Evolutionary conservation across 1,140 invertebrate genomes (phyloP), one percentile per base, ranked within the genome.

Genomic region (Procambarus virginalis): DNA sequence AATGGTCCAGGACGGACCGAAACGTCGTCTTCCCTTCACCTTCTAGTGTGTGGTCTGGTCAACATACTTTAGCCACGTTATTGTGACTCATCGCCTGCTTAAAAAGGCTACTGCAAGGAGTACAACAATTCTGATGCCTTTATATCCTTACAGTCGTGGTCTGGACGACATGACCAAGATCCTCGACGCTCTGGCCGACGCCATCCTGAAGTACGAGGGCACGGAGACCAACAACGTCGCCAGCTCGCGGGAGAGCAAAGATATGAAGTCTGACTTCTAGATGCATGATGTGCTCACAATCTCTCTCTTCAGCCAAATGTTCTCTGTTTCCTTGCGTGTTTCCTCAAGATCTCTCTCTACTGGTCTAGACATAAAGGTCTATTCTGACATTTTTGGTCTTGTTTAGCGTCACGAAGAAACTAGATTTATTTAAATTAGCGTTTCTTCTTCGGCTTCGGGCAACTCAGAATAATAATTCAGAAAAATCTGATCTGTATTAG

Each of bases 131-230:
- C 60, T 20, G 22, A 10, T 22, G 45, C 60, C 64, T 20, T 49
- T 49, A 20, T 79, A 14, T 55, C 55, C 49, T 45, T 22, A 12
- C 81, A 89, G 87, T 20, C 87, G 87, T n/a, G 81, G 68, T 49
- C 81, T 89, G 51, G 87, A 89, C 46, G 77, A 81, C 81, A 77
- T 84, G 81, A 89, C 87, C 2, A 81, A 84, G 81, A 84, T 89
- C 58, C 75, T 89, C 58, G 87, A 89, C 81, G 48, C 80, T 45
- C 8, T 89, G 2, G 87, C 87, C 58, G 87, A 89, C 70, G 87
- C 87, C 34, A 48, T 89, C 55, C 55, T 89, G 17, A 89, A 84
- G 81, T 89, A 89, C 58, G 87, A 89, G 51, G 60, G 46, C n/a
- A 45, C 49, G 48, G 87, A 89, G 34, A 17, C 64, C 14, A 89